phyloP scores from a whole-genome alignment of 2,797 vertebrate genomes.

The Myotis daubentonii region DNA sequence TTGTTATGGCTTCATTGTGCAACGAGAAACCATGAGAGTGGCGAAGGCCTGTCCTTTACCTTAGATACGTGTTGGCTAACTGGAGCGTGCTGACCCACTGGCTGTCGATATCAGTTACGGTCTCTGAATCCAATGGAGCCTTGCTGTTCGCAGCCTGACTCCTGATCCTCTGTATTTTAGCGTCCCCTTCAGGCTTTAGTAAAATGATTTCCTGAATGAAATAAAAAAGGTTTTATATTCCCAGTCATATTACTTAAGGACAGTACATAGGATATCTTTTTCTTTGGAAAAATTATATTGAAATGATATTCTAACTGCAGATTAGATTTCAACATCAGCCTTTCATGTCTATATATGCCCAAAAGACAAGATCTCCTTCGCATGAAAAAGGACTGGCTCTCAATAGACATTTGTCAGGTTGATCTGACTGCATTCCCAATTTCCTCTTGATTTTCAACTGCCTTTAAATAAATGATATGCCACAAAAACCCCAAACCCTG shows the following conservation, averaged over 20 bases:
- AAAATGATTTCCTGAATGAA: constrained; percentile 86
- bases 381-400: not conserved
- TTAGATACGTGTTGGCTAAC: constrained; percentile 77
- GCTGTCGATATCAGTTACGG: constrained; percentile 77
- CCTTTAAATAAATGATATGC: not conserved
- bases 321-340: not conserved
- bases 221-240: constrained; percentile 36
- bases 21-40: not conserved
- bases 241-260: not conserved
- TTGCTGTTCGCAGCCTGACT: constrained; percentile 76
- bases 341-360: not conserved
- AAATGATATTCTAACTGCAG: not conserved
- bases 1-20: not conserved
- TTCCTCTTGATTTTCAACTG: not conserved
- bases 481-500: not conserved
- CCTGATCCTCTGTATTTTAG: constrained; percentile 86
- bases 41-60: constrained; percentile 76
- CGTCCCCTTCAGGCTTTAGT: constrained; percentile 86
- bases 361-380: not conserved
- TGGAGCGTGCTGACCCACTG: constrained; percentile 80
- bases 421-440: not conserved
- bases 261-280: not conserved
- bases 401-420: not conserved
- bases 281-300: not conserved
- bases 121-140: constrained; percentile 50